Conservation (phyloP, 2,888 invertebrate species). For the Epistrophe eligans region DNA sequence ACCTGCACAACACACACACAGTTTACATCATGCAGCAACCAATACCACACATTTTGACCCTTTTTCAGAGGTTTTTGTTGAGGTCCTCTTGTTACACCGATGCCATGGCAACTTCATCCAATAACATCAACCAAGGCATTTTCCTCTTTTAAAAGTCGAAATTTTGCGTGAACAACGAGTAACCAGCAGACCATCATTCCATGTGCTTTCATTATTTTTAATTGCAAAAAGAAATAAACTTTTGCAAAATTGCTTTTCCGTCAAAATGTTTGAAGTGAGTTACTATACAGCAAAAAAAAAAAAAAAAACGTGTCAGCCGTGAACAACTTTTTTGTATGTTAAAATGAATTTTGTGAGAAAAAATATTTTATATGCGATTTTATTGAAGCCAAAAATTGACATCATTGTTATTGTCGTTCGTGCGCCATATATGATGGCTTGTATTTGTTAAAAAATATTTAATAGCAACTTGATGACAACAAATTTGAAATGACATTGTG, state of each 20-base stretch:
- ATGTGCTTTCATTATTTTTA: conserved; percentile 55
- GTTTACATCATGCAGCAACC: neutral
- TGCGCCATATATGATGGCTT: neutral
- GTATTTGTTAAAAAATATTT: neutral
- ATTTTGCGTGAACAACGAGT: neutral
- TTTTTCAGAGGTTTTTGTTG: conserved; percentile 9
- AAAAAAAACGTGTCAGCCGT: conserved; percentile 17
- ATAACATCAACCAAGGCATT: conserved; percentile 33
- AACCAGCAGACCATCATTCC: neutral
- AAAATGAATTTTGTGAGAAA: neutral
- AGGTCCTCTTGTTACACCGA: neutral
- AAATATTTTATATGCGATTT: neutral
- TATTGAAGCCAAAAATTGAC: conserved; percentile 31
- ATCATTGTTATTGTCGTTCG: conserved; percentile 10
- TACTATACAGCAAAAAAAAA: neutral
- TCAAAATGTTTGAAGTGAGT: conserved; percentile 22
- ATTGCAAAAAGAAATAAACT: conserved; percentile 39
- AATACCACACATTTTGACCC: conserved; percentile 21
- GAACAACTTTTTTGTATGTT: conserved; percentile 13
- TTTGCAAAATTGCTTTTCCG: conserved; percentile 55
- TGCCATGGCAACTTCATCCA: conserved; percentile 21
- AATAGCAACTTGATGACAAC: conserved; percentile 10
- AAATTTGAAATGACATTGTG: conserved; percentile 2
- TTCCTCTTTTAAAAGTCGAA: conserved; percentile 28
- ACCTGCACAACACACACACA: neutral